These are phyloP conservation scores for Pan troglodytes DNA, from an alignment of 2,113 vertebrate species.

Conservation along the genomic window NHGRI_mPanTro3-v2.1_pri NC_072420.2:33760501-33761000, in stretches of 20 bases:
- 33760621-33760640: neutral
- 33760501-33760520: neutral
- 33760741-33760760: no score
- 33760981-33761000: neutral
- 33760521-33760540: neutral
- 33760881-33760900: neutral
- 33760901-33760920: no score
- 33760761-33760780: neutral
- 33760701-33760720: accelerated
- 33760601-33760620: neutral
- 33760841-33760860: neutral
- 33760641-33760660: neutral
- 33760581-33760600: neutral
- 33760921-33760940: neutral
- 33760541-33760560: neutral
- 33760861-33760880: neutral
- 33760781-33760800: neutral
- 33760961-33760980: accelerated
- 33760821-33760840: accelerated
- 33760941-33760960: neutral
- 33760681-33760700: neutral
- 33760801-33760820: neutral
- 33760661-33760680: neutral
- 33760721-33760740: neutral
- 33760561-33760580: neutral